Conservation (phyloP, 2,888 invertebrate genomes). For the Polydrusus tereticollis region DNA sequence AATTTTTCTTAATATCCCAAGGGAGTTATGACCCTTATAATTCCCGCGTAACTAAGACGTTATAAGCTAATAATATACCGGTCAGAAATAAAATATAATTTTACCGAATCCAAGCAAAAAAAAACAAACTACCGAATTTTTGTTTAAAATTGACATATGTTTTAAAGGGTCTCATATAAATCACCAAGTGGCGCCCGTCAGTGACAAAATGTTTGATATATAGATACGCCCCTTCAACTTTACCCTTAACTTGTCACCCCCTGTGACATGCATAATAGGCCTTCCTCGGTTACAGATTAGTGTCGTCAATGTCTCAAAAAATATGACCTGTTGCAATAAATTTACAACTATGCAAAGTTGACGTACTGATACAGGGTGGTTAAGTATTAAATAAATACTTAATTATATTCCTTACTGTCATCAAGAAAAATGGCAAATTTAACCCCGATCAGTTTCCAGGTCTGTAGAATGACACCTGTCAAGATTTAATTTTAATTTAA, state of each 20-base stretch:
- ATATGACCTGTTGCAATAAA: constrained; percentile 23
- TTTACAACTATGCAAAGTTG: background rate
- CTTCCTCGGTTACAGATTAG: constrained; percentile 27
- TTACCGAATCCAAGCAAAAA: too few species aligned
- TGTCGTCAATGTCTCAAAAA: constrained; percentile 20
- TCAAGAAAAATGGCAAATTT: too few species aligned
- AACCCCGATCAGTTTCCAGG: too few species aligned
- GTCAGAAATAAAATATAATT: too few species aligned
- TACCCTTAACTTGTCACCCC: constrained; percentile 33
- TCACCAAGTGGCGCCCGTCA: constrained; percentile 43
- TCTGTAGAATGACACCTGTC: too few species aligned
- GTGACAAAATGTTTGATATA: constrained; percentile 43
- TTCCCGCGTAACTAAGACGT: too few species aligned
- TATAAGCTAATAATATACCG: too few species aligned
- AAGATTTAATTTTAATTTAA: too few species aligned
- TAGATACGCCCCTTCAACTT: constrained; percentile 41
- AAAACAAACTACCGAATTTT: constrained; percentile 28
- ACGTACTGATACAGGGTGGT: background rate
- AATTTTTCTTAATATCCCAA: too few species aligned
- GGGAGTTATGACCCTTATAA: too few species aligned
- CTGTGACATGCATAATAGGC: constrained; percentile 11
- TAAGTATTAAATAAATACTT: background rate
- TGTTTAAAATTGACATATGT: constrained; percentile 30
- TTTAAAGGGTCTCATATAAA: constrained; percentile 31
- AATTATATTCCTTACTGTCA: too few species aligned